phyloP scores from a whole-genome alignment of 1,140 invertebrate species.

The Ylistrum balloti region DNA sequence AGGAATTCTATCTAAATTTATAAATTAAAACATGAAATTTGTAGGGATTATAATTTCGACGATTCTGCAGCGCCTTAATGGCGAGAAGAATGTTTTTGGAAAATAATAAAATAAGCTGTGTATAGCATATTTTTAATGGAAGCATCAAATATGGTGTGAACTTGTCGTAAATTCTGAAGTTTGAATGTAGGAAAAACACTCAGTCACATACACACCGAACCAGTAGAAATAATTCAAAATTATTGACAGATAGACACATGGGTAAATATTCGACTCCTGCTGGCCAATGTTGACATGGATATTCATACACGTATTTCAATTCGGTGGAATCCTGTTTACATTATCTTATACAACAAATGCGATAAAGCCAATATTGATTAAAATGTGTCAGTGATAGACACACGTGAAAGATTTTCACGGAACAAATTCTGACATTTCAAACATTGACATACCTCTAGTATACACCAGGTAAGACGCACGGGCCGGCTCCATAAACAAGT shows the following conservation, averaged over 20 bases:
- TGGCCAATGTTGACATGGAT: neutral
- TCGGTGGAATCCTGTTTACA: neutral
- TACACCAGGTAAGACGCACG: neutral
- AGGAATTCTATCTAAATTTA: no score
- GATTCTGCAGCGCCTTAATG: no score
- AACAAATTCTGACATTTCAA: slow-evolving; percentile 29
- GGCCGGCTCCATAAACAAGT: neutral
- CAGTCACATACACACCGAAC: neutral
- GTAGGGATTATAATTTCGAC: no score
- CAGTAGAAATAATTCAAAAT: neutral
- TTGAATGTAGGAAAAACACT: no score
- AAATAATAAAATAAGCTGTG: no score
- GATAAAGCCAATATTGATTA: slow-evolving; percentile 35
- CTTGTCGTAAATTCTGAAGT: no score
- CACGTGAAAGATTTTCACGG: slow-evolving; percentile 8
- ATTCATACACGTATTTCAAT: neutral
- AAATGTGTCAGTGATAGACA: slow-evolving; percentile 4
- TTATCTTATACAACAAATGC: slow-evolving; percentile 9
- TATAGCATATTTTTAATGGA: no score
- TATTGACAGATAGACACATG: slow-evolving; percentile 37
- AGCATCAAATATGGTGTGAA: no score
- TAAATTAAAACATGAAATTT: no score
- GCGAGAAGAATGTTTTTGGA: no score
- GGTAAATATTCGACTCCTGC: neutral
- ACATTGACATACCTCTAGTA: neutral